These are phyloP conservation scores for Caenorhabditis sp. DNA, from an alignment of 2,888 invertebrate genomes.

Conservation along the genomic window DNA sequence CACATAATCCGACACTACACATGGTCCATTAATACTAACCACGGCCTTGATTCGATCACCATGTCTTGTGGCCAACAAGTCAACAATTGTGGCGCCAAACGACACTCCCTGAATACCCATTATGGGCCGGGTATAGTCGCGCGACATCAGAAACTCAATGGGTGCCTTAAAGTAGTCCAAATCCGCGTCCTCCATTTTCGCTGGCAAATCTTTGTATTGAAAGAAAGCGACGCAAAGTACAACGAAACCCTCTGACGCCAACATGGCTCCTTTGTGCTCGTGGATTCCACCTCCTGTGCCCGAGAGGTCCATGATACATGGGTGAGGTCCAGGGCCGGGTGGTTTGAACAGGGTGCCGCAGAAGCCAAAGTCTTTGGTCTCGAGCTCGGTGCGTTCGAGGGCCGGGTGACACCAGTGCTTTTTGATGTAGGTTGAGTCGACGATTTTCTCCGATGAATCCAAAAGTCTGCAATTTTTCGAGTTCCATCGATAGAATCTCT, in stretches of 20 bases:
- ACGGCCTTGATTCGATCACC: conserved; percentile 23
- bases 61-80: conserved; percentile 34
- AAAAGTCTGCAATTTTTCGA: conserved; percentile 21
- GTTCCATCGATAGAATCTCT: no score
- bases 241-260: conserved; percentile 48
- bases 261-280: conserved; percentile 45
- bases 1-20: conserved; percentile 31
- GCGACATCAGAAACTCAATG: conserved; percentile 25
- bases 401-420: conserved; percentile 54
- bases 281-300: conserved; percentile 48
- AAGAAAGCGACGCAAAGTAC: conserved; percentile 46
- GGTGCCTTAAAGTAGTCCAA: conserved; percentile 42
- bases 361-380: conserved; percentile 23
- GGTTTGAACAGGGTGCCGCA: conserved; percentile 47
- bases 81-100: conserved; percentile 45
- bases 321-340: conserved; percentile 37
- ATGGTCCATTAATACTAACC: conserved; percentile 46
- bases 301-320: conserved; percentile 33
- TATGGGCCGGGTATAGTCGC: conserved; percentile 27
- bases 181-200: conserved; percentile 38
- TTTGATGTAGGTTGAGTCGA: conserved; percentile 36
- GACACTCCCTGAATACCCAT: conserved; percentile 49
- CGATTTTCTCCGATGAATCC: conserved; percentile 11
- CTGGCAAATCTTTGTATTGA: conserved; percentile 39
- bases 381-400: conserved; percentile 28